Evolutionary conservation across 2,888 invertebrate species (phyloP), one percentile per base, ranked within the genome.

Genomic region (Microchrysa polita): DNA sequence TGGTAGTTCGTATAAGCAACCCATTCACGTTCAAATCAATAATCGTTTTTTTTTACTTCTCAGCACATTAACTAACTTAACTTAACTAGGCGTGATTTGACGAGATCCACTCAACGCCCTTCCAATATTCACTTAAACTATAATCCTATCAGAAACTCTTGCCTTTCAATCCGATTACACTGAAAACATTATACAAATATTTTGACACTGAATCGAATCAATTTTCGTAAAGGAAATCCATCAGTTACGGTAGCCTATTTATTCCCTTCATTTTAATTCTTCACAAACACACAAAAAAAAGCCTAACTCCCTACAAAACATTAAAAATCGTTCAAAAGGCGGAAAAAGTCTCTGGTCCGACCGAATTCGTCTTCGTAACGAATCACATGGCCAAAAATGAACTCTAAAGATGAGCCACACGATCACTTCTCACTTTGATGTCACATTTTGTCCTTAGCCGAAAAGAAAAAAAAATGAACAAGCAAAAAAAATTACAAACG

Each of bases 181-280:
- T 44, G 16, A 65, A 44, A 65, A 65, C 44, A 65, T 73, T 73
- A 42, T 73, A 55, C 72, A 74, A 67, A 72, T 40, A 73, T 74
- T 74, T 72, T 61, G 72, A 72, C 72, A 67, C 72, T 72, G 74
- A 48, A 53, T 73, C 72, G 72, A 74, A 74, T 74, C 61, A 48
- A 27, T 65, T 44, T 53, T 16, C 34, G 5, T 27, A 53, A 53
- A n/a, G 18, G 55, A 65, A 74, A 74, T 74, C 72, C 27, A 73
- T 74, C 72, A 52, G 72, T 48, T 61, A 74, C 74, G 74, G 74
- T 74, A 74, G 74, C 72, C 18, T 72, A 22, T 61, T 65, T 67
- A 23, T 52, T 52, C 48, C 42, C 18, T 55, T 40, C 71, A 22
- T 67, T 67, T n/a, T 9, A 10, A 69, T 40, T 69, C 55, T 55